phyloP scores from a whole-genome alignment of 2,888 invertebrate genomes.

The Brenthis daphne region DNA sequence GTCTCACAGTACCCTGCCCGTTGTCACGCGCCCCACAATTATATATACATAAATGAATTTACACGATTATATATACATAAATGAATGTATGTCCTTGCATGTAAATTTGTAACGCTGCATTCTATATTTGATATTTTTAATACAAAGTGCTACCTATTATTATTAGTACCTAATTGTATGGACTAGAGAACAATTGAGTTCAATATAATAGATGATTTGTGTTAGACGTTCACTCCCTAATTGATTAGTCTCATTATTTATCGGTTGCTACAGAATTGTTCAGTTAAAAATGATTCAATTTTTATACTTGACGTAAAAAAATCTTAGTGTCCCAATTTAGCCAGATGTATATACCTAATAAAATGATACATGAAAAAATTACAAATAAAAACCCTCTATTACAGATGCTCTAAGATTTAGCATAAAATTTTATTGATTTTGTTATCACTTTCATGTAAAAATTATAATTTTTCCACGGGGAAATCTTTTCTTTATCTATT shows the following conservation, averaged over 20 bases:
- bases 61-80: too few relatives aligned
- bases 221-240: not conserved
- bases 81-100: not conserved
- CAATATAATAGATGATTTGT: conserved; percentile 7
- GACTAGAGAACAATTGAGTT: conserved; percentile 5
- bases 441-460: conserved; percentile 17
- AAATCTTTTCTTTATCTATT: conserved; percentile 36
- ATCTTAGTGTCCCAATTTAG: too few relatives aligned
- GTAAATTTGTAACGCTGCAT: too few relatives aligned
- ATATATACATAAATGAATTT: too few relatives aligned
- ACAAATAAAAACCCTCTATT: not conserved
- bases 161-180: not conserved
- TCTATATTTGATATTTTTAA: too few relatives aligned
- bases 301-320: too few relatives aligned
- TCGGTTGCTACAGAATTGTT: not conserved
- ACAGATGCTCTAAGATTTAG: not conserved
- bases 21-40: too few relatives aligned
- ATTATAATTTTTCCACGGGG: conserved; percentile 31
- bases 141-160: conserved; percentile 6
- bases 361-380: too few relatives aligned
- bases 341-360: too few relatives aligned
- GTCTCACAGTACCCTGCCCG: too few relatives aligned
- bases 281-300: too few relatives aligned
- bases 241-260: conserved; percentile 6
- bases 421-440: conserved; percentile 15